Evolutionary conservation across 2,797 vertebrate genomes (phyloP).

Genomic region (Parambassis ranga): DNA sequence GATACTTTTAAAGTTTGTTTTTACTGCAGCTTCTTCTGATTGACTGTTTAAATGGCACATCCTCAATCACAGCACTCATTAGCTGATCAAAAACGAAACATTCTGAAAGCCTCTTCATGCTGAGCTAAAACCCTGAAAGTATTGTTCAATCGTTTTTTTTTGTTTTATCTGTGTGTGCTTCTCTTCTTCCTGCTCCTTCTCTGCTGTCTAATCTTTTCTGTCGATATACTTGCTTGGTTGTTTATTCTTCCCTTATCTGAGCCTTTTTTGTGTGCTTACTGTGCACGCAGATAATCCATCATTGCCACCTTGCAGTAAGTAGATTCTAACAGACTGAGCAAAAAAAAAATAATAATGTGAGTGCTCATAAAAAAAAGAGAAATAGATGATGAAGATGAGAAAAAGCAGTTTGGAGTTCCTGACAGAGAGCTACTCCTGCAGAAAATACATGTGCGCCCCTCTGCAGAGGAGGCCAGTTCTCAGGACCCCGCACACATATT

Average conservation of each 20-base stretch:
- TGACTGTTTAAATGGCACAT: slow-evolving; percentile 24
- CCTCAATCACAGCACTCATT: slow-evolving; percentile 11
- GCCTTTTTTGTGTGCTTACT: slow-evolving; percentile 53
- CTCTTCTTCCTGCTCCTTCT: slow-evolving; percentile 1
- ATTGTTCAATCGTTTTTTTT: neutral
- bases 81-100: slow-evolving; percentile 24
- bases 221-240: slow-evolving; percentile 34
- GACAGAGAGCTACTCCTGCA: neutral
- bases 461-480: slow-evolving; percentile 24
- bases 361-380: slow-evolving; percentile 5
- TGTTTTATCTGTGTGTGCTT: neutral
- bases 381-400: slow-evolving; percentile 3
- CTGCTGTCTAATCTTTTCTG: neutral
- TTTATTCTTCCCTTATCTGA: slow-evolving; percentile 47
- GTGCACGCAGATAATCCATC: slow-evolving; percentile 61
- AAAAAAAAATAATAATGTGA: slow-evolving; percentile 17
- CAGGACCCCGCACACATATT: neutral
- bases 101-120: slow-evolving; percentile 17
- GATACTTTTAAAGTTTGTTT: slow-evolving; percentile 40
- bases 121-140: slow-evolving; percentile 10
- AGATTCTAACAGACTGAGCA: slow-evolving; percentile 16
- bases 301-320: slow-evolving; percentile 17
- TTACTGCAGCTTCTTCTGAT: slow-evolving; percentile 20
- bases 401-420: slow-evolving; percentile 18
- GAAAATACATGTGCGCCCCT: neutral